These are phyloP conservation scores for Trichopria drosophilae DNA, from an alignment of 2,888 invertebrate species.

Conservation along the genomic window DNA sequence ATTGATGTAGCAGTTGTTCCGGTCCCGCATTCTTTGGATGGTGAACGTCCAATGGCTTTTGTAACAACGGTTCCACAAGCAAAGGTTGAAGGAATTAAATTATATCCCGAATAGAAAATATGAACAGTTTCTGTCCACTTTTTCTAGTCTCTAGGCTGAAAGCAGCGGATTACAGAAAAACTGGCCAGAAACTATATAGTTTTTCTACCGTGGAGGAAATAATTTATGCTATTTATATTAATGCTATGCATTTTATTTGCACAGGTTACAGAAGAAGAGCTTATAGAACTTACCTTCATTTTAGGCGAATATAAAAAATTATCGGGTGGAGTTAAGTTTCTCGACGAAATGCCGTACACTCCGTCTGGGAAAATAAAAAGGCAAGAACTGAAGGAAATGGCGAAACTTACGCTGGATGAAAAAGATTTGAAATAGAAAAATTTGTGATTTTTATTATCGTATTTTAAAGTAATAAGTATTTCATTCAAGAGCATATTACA, in stretches of 20 bases:
- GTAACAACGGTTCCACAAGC: conserved; percentile 33
- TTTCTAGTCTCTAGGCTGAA: not conserved
- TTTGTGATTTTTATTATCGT: no score
- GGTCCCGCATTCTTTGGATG: conserved; percentile 43
- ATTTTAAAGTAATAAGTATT: no score
- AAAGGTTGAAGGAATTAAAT: no score
- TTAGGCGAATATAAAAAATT: conserved; percentile 43
- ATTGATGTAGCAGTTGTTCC: conserved; percentile 47
- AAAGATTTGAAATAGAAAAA: no score
- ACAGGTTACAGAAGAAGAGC: conserved; percentile 47
- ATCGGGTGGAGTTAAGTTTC: conserved; percentile 47
- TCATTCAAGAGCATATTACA: no score
- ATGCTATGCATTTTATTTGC: not conserved
- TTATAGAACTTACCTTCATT: conserved; percentile 40
- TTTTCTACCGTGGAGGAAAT: no score
- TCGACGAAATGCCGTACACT: conserved; percentile 44
- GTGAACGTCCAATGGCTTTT: conserved; percentile 50
- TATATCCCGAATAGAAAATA: no score
- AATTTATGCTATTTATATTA: no score
- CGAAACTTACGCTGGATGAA: no score
- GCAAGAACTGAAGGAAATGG: conserved; percentile 38
- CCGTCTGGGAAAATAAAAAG: conserved; percentile 43
- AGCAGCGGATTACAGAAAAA: no score
- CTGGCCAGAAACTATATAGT: no score
- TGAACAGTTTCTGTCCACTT: not conserved